Conservation (phyloP, 2,888 invertebrate genomes). For the Acrobasis repandana region DNA sequence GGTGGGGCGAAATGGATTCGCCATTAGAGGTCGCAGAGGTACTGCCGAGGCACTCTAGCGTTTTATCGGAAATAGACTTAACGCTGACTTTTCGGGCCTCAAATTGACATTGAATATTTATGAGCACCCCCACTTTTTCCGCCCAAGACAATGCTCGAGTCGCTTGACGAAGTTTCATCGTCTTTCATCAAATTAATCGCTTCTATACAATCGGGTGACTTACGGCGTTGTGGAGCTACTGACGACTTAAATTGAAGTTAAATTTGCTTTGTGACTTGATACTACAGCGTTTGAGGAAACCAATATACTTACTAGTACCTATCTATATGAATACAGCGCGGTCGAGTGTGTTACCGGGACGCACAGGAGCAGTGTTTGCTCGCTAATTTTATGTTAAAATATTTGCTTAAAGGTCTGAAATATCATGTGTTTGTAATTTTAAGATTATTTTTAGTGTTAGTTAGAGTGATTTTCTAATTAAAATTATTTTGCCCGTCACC, state of each 20-base stretch:
- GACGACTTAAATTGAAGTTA: slow-evolving; percentile 32
- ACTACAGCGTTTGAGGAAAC: neutral
- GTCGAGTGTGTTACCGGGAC: too few relatives aligned
- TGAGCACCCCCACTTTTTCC: slow-evolving; percentile 64
- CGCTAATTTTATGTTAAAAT: too few relatives aligned
- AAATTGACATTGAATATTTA: slow-evolving; percentile 78
- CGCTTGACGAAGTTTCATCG: slow-evolving; percentile 36
- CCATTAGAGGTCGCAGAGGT: slow-evolving; percentile 55
- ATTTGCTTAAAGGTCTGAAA: too few relatives aligned
- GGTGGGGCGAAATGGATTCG: slow-evolving; percentile 57
- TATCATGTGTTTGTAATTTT: too few relatives aligned
- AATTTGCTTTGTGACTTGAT: slow-evolving; percentile 29
- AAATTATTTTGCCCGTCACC: too few relatives aligned
- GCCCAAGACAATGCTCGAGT: slow-evolving; percentile 52
- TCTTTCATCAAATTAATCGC: slow-evolving; percentile 36
- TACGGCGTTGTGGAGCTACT: slow-evolving; percentile 28
- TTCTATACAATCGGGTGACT: slow-evolving; percentile 32
- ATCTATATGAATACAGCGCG: neutral
- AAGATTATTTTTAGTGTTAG: too few relatives aligned
- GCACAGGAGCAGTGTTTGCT: too few relatives aligned
- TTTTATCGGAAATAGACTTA: slow-evolving; percentile 78
- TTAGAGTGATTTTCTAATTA: too few relatives aligned
- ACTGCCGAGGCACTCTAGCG: slow-evolving; percentile 43
- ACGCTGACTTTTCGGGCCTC: slow-evolving; percentile 70
- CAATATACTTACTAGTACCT: neutral